Evolutionary conservation across 2,888 invertebrate species (phyloP).

Genomic region (Drosophila merina): DNA sequence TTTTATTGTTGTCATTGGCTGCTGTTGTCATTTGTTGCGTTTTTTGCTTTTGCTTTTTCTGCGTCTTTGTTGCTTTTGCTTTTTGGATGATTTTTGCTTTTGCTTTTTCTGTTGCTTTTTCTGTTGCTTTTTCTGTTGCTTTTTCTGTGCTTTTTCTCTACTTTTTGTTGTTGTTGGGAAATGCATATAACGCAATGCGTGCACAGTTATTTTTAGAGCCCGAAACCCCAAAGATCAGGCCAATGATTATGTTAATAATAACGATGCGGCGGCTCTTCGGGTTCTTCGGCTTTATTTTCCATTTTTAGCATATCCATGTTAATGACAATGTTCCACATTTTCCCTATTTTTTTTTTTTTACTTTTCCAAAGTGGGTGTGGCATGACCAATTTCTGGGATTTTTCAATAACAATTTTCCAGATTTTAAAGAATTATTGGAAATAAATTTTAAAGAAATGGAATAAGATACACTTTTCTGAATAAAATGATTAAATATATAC

Average conservation of each 20-base stretch:
- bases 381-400: constrained; percentile 2
- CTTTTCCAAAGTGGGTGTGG: constrained; percentile 8
- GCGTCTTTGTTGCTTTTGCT: no score
- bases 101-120: constrained; percentile 18
- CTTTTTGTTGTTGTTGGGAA: constrained; percentile 20
- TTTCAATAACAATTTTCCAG: neutral
- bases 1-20: constrained; percentile 70
- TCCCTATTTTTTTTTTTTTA: neutral
- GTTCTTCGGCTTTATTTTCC: constrained; percentile 2
- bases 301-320: constrained; percentile 48
- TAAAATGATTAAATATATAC: no score
- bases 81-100: neutral
- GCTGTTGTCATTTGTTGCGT: constrained; percentile 22
- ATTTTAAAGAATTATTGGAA: no score
- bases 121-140: constrained; percentile 7
- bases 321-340: constrained; percentile 36
- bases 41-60: constrained; percentile 9
- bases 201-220: constrained; percentile 66
- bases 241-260: constrained; percentile 30
- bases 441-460: no score
- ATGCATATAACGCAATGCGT: constrained; percentile 60
- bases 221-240: constrained; percentile 20
- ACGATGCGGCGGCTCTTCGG: constrained; percentile 24
- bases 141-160: constrained; percentile 1
- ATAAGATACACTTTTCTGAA: no score